Base-by-base conservation (phyloP, 2,113 vertebrate genomes). In the Aythya baeri region DNA sequence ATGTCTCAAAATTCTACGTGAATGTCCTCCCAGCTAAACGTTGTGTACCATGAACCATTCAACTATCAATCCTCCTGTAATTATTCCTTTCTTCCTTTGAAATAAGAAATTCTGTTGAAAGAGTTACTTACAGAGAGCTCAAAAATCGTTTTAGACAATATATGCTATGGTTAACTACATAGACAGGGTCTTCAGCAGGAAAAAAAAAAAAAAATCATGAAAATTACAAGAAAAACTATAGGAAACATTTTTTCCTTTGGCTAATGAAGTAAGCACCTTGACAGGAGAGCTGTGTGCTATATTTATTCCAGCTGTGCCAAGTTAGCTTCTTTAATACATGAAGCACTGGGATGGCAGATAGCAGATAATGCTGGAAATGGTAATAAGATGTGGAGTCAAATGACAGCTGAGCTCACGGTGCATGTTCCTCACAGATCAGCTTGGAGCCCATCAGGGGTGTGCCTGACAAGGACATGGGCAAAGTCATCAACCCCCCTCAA, bases 191-290 rank as follows among this genome's bases (percentile, higher is more conserved):
- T 96, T 63, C 63, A 93, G 75, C 41, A 87, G 87, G 41, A 41
- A 41, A 41, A 41, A 41, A 41, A 11, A 41, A 41, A 41, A 13
- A 41, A 41, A 41, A 41, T 54, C 25, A 76, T 41, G 61, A 93
- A 91, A 93, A 80, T 65, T 83, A 55, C 55, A 83, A 83, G 58
- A 80, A 96, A 87, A 89, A 67, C 50, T 63, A 46, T 22, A 11
- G 92, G 67, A 55, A 94, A 63, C 0, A 18, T 46, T 63, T 80
- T 86, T 89, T 84, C 58, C 55, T 93, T 93, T 80, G 85, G 63
- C 79, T 89, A 91, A 95, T 89, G 93, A 91, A 95, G 93, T 81
- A 96, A 89, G 71, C 13, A 91, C 26, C 43, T 66, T 93, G 93
- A 73, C 85, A 94, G 84, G 52, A 86, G 52, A 59, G 63, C 49